A percentile compares a stretch with the other conserved stretches of the same genome.
These are phyloP conservation scores for Ovibos moschatus DNA, from an alignment of 2,113 vertebrate species.

Conservation along the genomic window DNA sequence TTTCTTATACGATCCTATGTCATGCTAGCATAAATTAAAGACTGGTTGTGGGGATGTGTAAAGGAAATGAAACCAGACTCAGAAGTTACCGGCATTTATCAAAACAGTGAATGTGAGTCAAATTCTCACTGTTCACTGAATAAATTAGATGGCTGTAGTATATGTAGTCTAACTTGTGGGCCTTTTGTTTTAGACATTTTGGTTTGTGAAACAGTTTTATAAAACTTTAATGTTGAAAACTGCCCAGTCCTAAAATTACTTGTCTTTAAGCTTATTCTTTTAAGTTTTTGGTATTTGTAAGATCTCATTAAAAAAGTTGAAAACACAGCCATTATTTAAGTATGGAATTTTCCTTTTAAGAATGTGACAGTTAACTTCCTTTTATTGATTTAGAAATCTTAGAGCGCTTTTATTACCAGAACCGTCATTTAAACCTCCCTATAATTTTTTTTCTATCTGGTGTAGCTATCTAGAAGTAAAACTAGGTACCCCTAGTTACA, in stretches of 20 bases:
- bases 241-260: not conserved
- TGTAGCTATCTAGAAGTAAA: not conserved
- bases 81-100: not conserved
- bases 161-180: not conserved
- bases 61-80: not conserved
- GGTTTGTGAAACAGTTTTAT: not conserved
- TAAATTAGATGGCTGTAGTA: not conserved
- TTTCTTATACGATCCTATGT: not conserved
- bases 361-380: not conserved
- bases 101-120: not conserved
- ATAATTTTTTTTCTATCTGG: not conserved
- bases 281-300: not conserved
- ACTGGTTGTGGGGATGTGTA: not conserved
- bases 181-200: not conserved
- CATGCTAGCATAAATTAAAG: not conserved
- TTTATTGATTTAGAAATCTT: not conserved
- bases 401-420: not conserved
- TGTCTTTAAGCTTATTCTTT: conserved; percentile 13
- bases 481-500: not conserved
- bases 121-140: not conserved
- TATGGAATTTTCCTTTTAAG: not conserved
- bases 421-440: not conserved
- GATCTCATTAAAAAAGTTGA: not conserved
- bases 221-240: not conserved
- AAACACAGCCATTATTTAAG: not conserved